Evolutionary conservation across 2,113 vertebrate species (phyloP).

Genomic region (Nannobrachium achirus): DNA sequence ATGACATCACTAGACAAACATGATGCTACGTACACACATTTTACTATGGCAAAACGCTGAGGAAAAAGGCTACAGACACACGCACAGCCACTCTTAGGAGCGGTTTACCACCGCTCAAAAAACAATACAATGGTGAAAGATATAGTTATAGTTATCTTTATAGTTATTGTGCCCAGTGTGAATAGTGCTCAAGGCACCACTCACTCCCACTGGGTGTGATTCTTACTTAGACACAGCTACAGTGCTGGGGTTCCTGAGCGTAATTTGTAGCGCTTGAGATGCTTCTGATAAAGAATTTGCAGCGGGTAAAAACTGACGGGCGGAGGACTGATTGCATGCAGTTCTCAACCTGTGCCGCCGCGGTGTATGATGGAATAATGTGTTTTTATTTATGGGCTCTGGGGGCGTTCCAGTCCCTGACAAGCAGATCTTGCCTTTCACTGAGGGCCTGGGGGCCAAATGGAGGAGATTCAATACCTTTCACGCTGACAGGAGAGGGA

Average conservation of each 20-base stretch:
- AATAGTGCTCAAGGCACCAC: no score
- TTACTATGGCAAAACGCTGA: no score
- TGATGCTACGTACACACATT: no score
- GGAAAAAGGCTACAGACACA: no score
- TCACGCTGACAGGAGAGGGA: slow-evolving; percentile 52
- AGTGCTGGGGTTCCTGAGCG: not conserved
- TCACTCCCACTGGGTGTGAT: no score
- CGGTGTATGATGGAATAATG: slow-evolving; percentile 44
- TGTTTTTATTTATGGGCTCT: slow-evolving; percentile 54
- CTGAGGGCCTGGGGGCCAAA: slow-evolving; percentile 56
- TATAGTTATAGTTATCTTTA: no score
- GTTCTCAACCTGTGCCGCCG: slow-evolving; percentile 18
- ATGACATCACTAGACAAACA: no score
- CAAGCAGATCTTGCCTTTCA: slow-evolving; percentile 44
- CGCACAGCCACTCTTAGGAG: no score
- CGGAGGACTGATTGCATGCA: slow-evolving; percentile 24
- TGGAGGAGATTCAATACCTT: slow-evolving; percentile 71
- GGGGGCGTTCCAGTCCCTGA: slow-evolving; percentile 35
- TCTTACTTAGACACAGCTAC: no score
- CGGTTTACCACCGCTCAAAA: no score
- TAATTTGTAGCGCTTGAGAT: not conserved
- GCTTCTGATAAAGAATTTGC: slow-evolving; percentile 14
- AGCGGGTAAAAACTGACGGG: slow-evolving; percentile 2
- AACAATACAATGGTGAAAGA: no score
- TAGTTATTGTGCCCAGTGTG: no score